Evolutionary conservation across 2,797 vertebrate genomes (phyloP).

Genomic region (Silurus lanzhouensis): DNA sequence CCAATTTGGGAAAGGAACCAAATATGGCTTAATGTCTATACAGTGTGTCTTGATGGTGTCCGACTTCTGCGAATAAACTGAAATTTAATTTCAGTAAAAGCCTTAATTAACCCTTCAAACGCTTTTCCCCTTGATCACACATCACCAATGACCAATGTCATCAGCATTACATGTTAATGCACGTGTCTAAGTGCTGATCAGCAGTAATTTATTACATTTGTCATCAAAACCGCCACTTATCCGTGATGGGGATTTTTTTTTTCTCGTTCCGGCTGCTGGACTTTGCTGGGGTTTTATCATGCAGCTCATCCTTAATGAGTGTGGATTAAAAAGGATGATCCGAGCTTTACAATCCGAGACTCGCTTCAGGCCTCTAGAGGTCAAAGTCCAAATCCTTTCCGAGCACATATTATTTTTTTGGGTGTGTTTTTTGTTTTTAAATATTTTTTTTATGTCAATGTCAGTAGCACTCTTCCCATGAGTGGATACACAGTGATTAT

Average conservation of each 20-base stretch:
- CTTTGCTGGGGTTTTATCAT: constrained; percentile 74
- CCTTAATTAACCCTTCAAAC: neutral
- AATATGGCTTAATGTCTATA: too few species aligned
- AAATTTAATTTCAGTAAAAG: constrained; percentile 53
- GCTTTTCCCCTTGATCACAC: neutral
- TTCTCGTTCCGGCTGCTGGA: constrained; percentile 35
- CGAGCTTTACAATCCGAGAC: constrained; percentile 75
- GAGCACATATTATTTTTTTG: constrained; percentile 29
- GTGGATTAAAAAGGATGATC: constrained; percentile 88
- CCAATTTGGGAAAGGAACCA: too few species aligned
- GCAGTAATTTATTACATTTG: constrained; percentile 70
- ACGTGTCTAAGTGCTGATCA: constrained; percentile 49
- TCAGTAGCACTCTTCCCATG: neutral
- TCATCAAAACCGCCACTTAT: constrained; percentile 69
- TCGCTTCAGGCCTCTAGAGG: constrained; percentile 64
- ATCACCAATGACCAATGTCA: constrained; percentile 45
- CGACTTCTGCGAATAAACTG: constrained; percentile 33
- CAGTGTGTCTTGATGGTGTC: too few species aligned
- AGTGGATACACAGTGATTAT: constrained; percentile 41
- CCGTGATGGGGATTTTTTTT: constrained; percentile 27
- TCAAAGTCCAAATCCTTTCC: constrained; percentile 63
- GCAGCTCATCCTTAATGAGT: constrained; percentile 83
- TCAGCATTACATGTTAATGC: constrained; percentile 57
- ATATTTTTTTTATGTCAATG: neutral
- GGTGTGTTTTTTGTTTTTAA: too few species aligned